Percentiles rank a stretch among this genome's conserved stretches.
Conservation (phyloP, 2,888 invertebrate genomes). For the Unio delphinus region DNA sequence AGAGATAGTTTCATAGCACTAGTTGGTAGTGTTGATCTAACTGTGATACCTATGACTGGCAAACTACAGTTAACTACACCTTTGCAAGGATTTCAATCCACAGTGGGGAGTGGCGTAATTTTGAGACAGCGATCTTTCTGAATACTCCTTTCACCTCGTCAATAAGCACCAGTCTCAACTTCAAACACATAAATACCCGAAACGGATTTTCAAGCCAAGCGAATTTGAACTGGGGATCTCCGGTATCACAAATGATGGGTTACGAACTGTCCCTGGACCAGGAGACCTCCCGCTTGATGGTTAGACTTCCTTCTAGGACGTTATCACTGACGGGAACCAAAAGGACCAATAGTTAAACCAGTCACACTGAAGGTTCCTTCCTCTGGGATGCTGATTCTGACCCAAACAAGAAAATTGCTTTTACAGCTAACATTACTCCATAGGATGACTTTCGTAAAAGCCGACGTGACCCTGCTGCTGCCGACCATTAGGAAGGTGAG, state of each 20-base stretch:
- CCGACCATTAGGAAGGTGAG: conserved; percentile 49
- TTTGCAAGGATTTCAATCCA: conserved; percentile 23
- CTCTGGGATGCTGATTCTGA: conserved; percentile 55
- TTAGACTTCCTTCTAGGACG: conserved; percentile 38
- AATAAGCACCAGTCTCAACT: no score
- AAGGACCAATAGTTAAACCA: conserved; percentile 4
- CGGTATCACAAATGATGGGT: conserved; percentile 11
- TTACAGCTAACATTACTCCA: conserved; percentile 22
- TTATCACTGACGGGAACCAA: conserved; percentile 25
- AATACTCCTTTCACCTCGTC: no score
- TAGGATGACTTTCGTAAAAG: conserved; percentile 23
- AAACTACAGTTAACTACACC: conserved; percentile 26
- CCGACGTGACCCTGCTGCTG: conserved; percentile 37
- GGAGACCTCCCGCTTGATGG: conserved; percentile 27
- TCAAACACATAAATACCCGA: background rate
- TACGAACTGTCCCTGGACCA: conserved; percentile 17
- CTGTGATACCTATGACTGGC: conserved; percentile 37
- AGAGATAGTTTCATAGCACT: background rate
- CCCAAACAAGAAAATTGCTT: conserved; percentile 35
- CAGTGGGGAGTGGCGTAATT: conserved; percentile 8
- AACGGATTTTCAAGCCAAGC: conserved; percentile 8
- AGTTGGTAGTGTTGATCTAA: conserved; percentile 20
- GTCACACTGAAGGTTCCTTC: conserved; percentile 24
- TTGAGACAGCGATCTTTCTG: no score
- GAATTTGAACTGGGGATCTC: conserved; percentile 16